Base-by-base conservation (phyloP, 2,888 invertebrate genomes). In the Tenodera sinensis region DNA sequence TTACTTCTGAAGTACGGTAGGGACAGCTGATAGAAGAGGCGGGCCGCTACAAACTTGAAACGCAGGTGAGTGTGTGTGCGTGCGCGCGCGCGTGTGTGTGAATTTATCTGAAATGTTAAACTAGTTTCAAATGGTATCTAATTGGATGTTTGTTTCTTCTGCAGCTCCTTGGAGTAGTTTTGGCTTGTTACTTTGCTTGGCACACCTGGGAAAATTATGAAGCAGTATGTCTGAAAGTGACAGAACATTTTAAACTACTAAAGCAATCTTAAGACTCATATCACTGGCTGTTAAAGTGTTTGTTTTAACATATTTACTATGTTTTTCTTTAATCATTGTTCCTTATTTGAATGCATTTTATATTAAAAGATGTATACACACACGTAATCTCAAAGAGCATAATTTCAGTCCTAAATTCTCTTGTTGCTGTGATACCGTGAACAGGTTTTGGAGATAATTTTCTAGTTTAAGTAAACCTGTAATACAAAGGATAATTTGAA, bases 181-280 rank as follows among this genome's bases (percentile, higher is more conserved):
- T 98, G 92, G 97, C 98, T 2, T 97, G 97, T 93, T 97, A 97
- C 94, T 94, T 99, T 93, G 98, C 98, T 90, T 96, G 96, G 92
- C 96, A 97, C 3, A 97, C 99, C 92, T 96, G 97, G 54, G 82
- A 85, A 30, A 88, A 90, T 81, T 90, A 90, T 83, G 89, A 90
- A 84, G 83, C 90, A 20, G 89, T 90, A 12, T 90, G 89, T 28
- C 14, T 83, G 54, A 71, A 71, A 71, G 54, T 25, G 25, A 4
- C 20, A 25, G 54, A 54, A 71, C 1, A 20, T 71, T 71, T 71
- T 71, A 3, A 71, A 71, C 54, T 71, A 8, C n/a, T 20, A 71
- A 71, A 71, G 54, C 7, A 71, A 20, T 71, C 20, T 71, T 0
- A 71, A 71, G 20, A 71, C 15, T 3, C 3, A 71, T 20, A 20